These are phyloP conservation scores for Morinoia aosen DNA, from an alignment of 2,888 invertebrate species.

Conservation along the genomic window DNA sequence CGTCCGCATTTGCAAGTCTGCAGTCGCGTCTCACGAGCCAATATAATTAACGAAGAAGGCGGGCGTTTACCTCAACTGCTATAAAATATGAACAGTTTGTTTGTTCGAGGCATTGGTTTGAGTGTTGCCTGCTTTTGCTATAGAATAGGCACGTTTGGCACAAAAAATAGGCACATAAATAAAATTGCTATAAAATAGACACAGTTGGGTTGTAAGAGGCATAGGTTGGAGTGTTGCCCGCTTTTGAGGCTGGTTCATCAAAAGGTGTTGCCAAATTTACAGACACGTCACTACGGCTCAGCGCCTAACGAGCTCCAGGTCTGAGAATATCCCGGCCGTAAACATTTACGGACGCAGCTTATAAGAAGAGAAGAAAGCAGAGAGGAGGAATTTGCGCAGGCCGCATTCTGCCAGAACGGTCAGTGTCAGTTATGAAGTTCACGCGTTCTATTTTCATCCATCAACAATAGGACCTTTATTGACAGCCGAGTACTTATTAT, in stretches of 20 bases:
- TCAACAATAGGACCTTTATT: not conserved
- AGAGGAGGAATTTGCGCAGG: not conserved
- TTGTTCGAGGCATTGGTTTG: too few relatives aligned
- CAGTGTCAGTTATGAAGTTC: not conserved
- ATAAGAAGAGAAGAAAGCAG: not conserved
- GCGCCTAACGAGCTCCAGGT: constrained; percentile 10
- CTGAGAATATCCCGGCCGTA: not conserved
- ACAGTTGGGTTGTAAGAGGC: too few relatives aligned
- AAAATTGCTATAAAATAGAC: too few relatives aligned
- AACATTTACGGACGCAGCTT: not conserved
- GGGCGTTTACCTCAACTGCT: too few relatives aligned
- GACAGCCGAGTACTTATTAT: not conserved
- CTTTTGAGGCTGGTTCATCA: not conserved
- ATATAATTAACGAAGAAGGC: too few relatives aligned
- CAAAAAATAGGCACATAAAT: too few relatives aligned
- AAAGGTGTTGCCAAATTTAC: not conserved
- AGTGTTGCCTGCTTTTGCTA: too few relatives aligned
- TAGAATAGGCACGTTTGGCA: too few relatives aligned
- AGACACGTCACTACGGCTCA: not conserved
- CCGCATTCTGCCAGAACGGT: not conserved
- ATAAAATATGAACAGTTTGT: too few relatives aligned
- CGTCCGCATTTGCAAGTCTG: too few relatives aligned
- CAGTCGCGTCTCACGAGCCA: too few relatives aligned
- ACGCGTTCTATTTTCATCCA: not conserved
- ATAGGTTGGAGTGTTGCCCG: too few relatives aligned